Percentiles rank a stretch among this genome's conserved stretches.
These are phyloP conservation scores for Thunnus albacares DNA, from an alignment of 2,797 vertebrate species.

Conservation along the genomic window DNA sequence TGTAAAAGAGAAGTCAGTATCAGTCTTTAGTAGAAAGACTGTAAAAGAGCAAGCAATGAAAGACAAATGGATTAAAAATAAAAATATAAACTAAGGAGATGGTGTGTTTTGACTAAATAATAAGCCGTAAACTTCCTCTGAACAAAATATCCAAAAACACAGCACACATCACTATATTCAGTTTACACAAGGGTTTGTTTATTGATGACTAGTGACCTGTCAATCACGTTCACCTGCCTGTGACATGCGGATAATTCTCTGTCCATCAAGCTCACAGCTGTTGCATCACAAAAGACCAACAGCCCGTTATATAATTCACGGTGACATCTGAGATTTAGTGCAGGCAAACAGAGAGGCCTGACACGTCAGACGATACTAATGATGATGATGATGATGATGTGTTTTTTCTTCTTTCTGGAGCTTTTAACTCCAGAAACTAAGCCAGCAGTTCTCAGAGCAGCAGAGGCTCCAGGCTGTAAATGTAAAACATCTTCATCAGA, in stretches of 20 bases:
- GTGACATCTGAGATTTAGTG: neutral
- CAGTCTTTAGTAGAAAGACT: neutral
- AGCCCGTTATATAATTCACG: neutral
- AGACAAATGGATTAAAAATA: conserved; percentile 2
- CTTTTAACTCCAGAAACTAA: conserved; percentile 11
- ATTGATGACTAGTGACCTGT: neutral
- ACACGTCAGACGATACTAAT: neutral
- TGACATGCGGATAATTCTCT: neutral
- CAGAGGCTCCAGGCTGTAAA: neutral
- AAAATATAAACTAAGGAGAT: neutral
- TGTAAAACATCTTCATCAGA: neutral
- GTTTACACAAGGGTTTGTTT: neutral
- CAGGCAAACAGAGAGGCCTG: conserved; percentile 16
- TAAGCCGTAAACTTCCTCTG: neutral
- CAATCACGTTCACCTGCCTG: conserved; percentile 13
- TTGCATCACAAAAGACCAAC: conserved; percentile 3
- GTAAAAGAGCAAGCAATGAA: neutral
- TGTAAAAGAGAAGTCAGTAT: neutral
- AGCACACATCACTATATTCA: too few relatives aligned
- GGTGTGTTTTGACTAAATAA: neutral
- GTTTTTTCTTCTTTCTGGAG: neutral
- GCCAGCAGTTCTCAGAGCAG: conserved; percentile 8
- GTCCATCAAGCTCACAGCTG: conserved; percentile 5
- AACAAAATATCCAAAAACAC: too few relatives aligned
- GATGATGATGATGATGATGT: neutral